Percentiles rank a stretch among this genome's conserved stretches.
Evolutionary conservation across 2,113 vertebrate genomes (phyloP).

Genomic region (Apistogramma diplotaenia): DNA sequence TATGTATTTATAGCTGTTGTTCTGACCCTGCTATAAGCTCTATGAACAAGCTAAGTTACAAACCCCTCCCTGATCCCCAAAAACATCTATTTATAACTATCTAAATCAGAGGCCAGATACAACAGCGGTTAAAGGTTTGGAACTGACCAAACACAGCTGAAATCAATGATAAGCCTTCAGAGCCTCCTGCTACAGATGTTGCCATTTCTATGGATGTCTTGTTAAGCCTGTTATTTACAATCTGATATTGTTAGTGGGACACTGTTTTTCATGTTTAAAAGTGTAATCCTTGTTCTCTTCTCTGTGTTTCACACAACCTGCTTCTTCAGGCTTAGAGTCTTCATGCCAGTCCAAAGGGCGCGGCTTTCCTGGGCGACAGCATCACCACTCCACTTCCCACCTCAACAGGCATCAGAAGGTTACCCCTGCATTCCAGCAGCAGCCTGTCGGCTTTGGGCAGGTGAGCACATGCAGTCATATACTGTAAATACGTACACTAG

Average conservation of each 20-base stretch:
- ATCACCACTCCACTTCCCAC: constrained; percentile 79
- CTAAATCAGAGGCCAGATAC: constrained; percentile 35
- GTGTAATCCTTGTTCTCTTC: neutral
- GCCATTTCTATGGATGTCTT: constrained; percentile 15
- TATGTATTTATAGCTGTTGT: constrained; percentile 64
- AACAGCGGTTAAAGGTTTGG: constrained; percentile 36
- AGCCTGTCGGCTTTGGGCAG: constrained; percentile 89
- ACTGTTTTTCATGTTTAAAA: neutral
- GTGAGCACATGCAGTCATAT: constrained; percentile 64
- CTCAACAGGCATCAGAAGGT: constrained; percentile 89
- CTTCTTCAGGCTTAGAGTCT: constrained; percentile 73
- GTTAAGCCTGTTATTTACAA: constrained; percentile 5
- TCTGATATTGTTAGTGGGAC: neutral
- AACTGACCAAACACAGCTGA: constrained; percentile 48
- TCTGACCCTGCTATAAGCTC: constrained; percentile 61
- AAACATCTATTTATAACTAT: constrained; percentile 66
- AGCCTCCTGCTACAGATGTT: constrained; percentile 43
- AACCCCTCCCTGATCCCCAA: constrained; percentile 30
- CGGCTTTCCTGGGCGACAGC: constrained; percentile 80
- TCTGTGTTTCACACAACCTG: neutral
- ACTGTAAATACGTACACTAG: neutral
- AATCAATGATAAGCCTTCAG: constrained; percentile 33
- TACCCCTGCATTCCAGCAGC: constrained; percentile 89
- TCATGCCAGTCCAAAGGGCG: constrained; percentile 85
- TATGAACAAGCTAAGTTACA: constrained; percentile 59